A percentile compares a stretch with the other conserved stretches of the same genome.
phyloP scores from a whole-genome alignment of 2,797 vertebrate species.

The Phrynocephalus guinanensis region DNA sequence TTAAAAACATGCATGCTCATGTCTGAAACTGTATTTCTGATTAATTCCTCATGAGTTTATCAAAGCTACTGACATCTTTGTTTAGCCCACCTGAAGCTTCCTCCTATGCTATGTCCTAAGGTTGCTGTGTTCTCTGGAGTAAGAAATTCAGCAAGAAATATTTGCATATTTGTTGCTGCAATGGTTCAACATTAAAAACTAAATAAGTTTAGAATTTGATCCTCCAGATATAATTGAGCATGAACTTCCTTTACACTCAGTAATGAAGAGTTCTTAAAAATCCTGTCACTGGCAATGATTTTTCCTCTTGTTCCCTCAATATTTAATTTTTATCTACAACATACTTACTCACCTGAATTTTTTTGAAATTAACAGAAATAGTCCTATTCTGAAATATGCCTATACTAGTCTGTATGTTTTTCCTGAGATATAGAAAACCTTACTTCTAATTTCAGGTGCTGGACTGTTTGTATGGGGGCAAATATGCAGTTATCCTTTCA shows the following conservation, averaged over 20 bases:
- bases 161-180: background rate
- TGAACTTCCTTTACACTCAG: background rate
- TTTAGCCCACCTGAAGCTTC: conserved; percentile 27
- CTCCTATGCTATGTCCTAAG: background rate
- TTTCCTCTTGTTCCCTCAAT: background rate
- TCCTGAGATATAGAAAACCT: background rate
- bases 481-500: background rate
- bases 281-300: background rate
- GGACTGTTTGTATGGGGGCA: background rate
- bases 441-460: background rate
- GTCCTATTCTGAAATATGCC: background rate
- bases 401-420: background rate
- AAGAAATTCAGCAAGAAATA: background rate
- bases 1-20: conserved; percentile 5
- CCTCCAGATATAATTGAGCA: background rate
- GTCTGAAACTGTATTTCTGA: conserved; percentile 1
- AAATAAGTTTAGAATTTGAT: background rate
- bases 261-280: background rate
- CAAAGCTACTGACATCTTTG: background rate
- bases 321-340: background rate
- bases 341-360: background rate
- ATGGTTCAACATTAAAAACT: background rate
- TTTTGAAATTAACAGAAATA: no score
- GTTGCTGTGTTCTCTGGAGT: background rate
- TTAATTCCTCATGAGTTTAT: background rate